Evolutionary conservation across 2,113 vertebrate species (phyloP).

Genomic region (Etheostoma spectabile): DNA sequence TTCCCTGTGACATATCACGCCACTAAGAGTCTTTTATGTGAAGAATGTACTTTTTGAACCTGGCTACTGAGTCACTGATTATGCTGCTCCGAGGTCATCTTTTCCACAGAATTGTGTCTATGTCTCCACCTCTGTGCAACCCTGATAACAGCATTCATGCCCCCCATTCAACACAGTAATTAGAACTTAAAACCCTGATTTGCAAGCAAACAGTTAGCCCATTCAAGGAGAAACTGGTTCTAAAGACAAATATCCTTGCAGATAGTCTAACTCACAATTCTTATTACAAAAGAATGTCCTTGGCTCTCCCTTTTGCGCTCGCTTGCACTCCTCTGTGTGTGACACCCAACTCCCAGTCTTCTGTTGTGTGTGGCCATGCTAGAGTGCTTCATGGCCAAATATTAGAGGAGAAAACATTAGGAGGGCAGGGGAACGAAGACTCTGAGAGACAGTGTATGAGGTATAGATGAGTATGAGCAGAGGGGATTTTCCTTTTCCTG

Average conservation of each 20-base stretch:
- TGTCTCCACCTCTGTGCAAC: conserved; percentile 29
- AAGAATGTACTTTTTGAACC: conserved; percentile 44
- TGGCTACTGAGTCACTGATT: conserved; percentile 49
- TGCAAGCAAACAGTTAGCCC: conserved; percentile 13
- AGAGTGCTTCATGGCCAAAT: conserved; percentile 54
- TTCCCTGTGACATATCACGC: conserved; percentile 3
- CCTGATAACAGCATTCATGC: conserved; percentile 33
- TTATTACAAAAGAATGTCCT: conserved; percentile 62
- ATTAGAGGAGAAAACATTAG: conserved; percentile 47
- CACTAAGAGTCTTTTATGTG: conserved; percentile 7
- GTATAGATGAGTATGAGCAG: conserved; percentile 42
- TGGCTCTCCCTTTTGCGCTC: conserved; percentile 58
- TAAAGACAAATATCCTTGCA: conserved; percentile 41
- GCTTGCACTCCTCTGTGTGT: conserved; percentile 55
- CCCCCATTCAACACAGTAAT: conserved; percentile 23
- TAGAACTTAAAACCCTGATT: conserved; percentile 38
- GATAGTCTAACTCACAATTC: conserved; percentile 27
- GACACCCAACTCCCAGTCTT: conserved; percentile 60
- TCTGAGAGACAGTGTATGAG: conserved; percentile 44
- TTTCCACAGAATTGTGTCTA: conserved; percentile 30
- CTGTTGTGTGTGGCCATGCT: conserved; percentile 49
- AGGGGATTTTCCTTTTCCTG: conserved; percentile 74
- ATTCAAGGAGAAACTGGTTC: conserved; percentile 43
- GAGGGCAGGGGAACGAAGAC: conserved; percentile 29
- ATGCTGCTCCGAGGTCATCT: conserved; percentile 51